Evolutionary conservation across 2,888 invertebrate genomes (phyloP).

Genomic region (Patella ulyssiponensis): DNA sequence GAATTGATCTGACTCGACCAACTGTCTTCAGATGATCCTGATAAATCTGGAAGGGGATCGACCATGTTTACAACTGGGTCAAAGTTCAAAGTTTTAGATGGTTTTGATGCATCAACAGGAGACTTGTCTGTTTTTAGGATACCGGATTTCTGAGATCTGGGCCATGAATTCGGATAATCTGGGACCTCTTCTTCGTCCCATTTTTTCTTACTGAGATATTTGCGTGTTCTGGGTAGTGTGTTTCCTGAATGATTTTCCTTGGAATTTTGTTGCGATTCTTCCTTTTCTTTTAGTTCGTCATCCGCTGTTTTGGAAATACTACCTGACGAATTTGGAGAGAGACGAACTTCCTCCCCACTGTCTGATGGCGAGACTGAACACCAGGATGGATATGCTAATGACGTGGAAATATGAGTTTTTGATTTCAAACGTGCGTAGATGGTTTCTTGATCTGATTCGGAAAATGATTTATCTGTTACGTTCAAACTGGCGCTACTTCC

Average conservation of each 20-base stretch:
- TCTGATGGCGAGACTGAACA: slow-evolving; percentile 44
- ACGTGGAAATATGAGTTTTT: slow-evolving; percentile 58
- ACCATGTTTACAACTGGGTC: slow-evolving; percentile 61
- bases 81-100: slow-evolving; percentile 61
- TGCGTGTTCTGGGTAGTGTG: slow-evolving; percentile 31
- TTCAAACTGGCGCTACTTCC: slow-evolving; percentile 32
- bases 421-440: slow-evolving; percentile 59
- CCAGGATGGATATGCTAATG: slow-evolving; percentile 60
- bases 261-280: not conserved
- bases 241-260: slow-evolving; percentile 36
- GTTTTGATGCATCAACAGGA: slow-evolving; percentile 38
- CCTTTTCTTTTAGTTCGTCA: slow-evolving; percentile 1
- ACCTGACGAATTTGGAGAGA: not conserved
- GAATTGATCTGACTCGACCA: slow-evolving; percentile 37
- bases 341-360: slow-evolving; percentile 1
- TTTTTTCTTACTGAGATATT: slow-evolving; percentile 32
- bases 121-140: slow-evolving; percentile 61
- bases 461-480: slow-evolving; percentile 37
- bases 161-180: slow-evolving; percentile 57
- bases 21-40: slow-evolving; percentile 50
- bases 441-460: slow-evolving; percentile 64
- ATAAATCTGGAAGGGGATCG: slow-evolving; percentile 49
- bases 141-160: slow-evolving; percentile 51
- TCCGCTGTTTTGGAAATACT: not conserved
- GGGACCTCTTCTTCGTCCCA: slow-evolving; percentile 26